Percentiles rank a stretch among this genome's conserved stretches.
These are phyloP conservation scores for Nematopogon swammerdamellus DNA, from an alignment of 2,888 invertebrate species.

Conservation along the genomic window DNA sequence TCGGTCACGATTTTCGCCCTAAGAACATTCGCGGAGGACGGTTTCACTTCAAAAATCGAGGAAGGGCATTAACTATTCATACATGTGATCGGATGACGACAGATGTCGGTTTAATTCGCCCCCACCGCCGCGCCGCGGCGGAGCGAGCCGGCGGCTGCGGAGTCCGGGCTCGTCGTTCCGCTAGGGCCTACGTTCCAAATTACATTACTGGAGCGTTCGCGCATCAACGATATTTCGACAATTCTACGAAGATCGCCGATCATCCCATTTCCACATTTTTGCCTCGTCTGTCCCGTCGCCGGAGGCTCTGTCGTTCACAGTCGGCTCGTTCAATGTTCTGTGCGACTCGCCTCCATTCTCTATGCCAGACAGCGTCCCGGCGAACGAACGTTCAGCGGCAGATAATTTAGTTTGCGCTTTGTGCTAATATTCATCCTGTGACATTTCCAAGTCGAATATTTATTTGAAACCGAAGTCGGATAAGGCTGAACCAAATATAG, in stretches of 20 bases:
- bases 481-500: too few relatives aligned
- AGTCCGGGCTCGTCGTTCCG: too few relatives aligned
- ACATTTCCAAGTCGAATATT: too few relatives aligned
- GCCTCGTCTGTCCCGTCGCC: neutral
- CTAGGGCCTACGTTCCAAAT: conserved; percentile 51
- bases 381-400: too few relatives aligned
- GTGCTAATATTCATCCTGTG: too few relatives aligned
- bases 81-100: conserved; percentile 45
- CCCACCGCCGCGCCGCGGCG: conserved; percentile 7
- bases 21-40: too few relatives aligned
- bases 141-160: conserved; percentile 51
- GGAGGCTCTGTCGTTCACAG: neutral
- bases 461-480: too few relatives aligned
- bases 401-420: too few relatives aligned
- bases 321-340: too few relatives aligned
- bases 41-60: neutral
- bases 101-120: conserved; percentile 50
- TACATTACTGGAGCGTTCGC: conserved; percentile 51
- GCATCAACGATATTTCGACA: conserved; percentile 55
- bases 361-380: too few relatives aligned
- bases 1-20: too few relatives aligned
- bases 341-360: too few relatives aligned
- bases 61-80: conserved; percentile 48
- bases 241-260: conserved; percentile 29
- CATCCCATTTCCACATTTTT: neutral